Evolutionary conservation across 2,113 vertebrate species (phyloP), one percentile per base, ranked within the genome.

Genomic region (Calyptommatus sinebrachiatus): DNA sequence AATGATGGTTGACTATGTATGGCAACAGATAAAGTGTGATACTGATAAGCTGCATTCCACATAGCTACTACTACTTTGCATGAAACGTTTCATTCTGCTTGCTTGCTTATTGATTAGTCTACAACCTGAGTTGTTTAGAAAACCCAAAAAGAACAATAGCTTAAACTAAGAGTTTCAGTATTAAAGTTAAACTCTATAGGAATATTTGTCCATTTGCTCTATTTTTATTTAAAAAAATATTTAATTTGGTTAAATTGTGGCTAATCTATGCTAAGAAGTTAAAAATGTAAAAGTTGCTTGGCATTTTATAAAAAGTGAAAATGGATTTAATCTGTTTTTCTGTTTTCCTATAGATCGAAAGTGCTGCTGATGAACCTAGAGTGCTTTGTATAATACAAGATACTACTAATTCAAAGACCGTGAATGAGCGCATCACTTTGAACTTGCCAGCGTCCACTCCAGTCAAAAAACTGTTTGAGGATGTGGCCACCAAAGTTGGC

Each of bases 361-460:
- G 97, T 94, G 98, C 97, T 88, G 98, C 97, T 3, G 98, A 99
- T 91, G 98, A 99, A 90, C 97, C 97, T 76, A 92, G 98, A 91
- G 97, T 98, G 92, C 94, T 99, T 93, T 99, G 98, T 89, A 99
- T 99, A 78, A 95, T 99, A 84, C 98, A 99, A 92, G 98, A 99
- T 93, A 98, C 94, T 88, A 99, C 98, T 81, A 99, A 96, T 74
- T 94, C 95, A 77, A 99, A 97, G 92, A 97, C 96, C 0, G 93
- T 98, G 86, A 98, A 95, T 29, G 98, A 98, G 86, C 95, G 95
- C 61, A 93, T 99, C 80, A 98, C 98, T 26, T 92, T 99, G 85
- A 99, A 99, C 93, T 92, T 99, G 83, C 98, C 98, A 18, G 97
- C 97, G 46, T 99, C 98, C 89, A 99, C 98, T 14, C 91, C 96